Percentiles rank a stretch among this genome's conserved stretches.
phyloP scores from a whole-genome alignment of 2,797 vertebrate genomes.

The Ambastaia sidthimunki region DNA sequence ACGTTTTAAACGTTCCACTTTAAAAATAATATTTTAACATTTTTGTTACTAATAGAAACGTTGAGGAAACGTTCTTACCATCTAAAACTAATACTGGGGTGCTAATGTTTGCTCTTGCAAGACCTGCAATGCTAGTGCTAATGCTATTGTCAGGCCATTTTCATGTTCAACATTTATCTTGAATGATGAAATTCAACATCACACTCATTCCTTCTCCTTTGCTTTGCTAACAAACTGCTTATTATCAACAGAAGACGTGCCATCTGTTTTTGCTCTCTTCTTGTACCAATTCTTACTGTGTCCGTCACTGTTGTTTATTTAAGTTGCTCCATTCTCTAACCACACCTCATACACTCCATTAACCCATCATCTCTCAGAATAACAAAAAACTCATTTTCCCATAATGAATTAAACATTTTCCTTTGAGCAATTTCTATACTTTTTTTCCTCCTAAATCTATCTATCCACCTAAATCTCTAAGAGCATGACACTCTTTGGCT shows the following conservation, averaged over 20 bases:
- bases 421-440: no score
- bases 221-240: background rate
- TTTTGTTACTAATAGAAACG: no score
- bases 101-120: constrained; percentile 18
- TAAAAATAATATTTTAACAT: no score
- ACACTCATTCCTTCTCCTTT: background rate
- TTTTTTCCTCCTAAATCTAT: no score
- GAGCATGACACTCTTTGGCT: background rate
- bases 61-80: no score
- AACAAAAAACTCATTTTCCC: background rate
- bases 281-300: background rate
- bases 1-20: no score
- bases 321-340: background rate
- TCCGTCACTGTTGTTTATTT: constrained; percentile 10
- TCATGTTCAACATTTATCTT: background rate
- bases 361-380: background rate
- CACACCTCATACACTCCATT: constrained; percentile 1
- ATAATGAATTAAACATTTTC: background rate
- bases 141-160: background rate
- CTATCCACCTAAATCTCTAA: background rate
- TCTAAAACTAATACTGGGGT: no score
- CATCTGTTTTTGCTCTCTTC: background rate
- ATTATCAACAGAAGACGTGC: background rate
- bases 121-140: background rate
- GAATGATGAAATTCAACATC: background rate